phyloP scores from a whole-genome alignment of 1,140 invertebrate species.

The Diachasma alloeum region DNA sequence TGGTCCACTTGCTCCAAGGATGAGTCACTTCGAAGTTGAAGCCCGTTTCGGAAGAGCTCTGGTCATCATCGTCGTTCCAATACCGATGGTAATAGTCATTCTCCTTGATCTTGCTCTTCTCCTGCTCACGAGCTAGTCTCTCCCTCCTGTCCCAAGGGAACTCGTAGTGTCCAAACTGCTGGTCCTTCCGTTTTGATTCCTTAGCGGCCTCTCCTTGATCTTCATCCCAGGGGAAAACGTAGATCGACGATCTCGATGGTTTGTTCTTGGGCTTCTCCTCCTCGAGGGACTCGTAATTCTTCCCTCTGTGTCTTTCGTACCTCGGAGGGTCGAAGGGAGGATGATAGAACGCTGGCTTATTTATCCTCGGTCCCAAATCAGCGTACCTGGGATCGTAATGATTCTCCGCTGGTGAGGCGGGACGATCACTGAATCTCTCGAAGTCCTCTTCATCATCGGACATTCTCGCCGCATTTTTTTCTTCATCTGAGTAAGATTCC shows the following conservation, averaged over 20 bases:
- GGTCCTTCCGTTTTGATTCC: constrained; percentile 18
- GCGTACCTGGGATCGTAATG: constrained; percentile 51
- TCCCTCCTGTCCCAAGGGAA: constrained; percentile 54
- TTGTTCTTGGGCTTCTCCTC: neutral
- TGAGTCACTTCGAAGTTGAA: constrained; percentile 25
- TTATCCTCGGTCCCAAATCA: constrained; percentile 51
- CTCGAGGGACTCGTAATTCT: constrained; percentile 30
- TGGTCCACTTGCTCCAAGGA: constrained; percentile 37
- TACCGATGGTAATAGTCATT: constrained; percentile 9
- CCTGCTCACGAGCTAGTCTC: constrained; percentile 35
- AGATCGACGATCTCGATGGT: constrained; percentile 12
- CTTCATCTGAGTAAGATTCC: constrained; percentile 29
- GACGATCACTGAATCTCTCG: constrained; percentile 36
- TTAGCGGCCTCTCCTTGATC: constrained; percentile 31
- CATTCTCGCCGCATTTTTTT: constrained; percentile 9
- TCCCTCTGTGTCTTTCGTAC: neutral
- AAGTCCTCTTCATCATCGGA: constrained; percentile 31
- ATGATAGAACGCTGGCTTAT: constrained; percentile 55
- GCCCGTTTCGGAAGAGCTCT: constrained; percentile 14
- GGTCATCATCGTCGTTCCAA: constrained; percentile 22
- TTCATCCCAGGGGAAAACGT: constrained; percentile 49
- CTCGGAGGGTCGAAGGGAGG: constrained; percentile 44
- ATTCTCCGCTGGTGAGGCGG: constrained; percentile 51
- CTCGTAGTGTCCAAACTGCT: constrained; percentile 37
- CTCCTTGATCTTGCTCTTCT: constrained; percentile 20